Base-by-base conservation (phyloP, 2,888 invertebrate genomes). In the Epistrophe grossulariae region DNA sequence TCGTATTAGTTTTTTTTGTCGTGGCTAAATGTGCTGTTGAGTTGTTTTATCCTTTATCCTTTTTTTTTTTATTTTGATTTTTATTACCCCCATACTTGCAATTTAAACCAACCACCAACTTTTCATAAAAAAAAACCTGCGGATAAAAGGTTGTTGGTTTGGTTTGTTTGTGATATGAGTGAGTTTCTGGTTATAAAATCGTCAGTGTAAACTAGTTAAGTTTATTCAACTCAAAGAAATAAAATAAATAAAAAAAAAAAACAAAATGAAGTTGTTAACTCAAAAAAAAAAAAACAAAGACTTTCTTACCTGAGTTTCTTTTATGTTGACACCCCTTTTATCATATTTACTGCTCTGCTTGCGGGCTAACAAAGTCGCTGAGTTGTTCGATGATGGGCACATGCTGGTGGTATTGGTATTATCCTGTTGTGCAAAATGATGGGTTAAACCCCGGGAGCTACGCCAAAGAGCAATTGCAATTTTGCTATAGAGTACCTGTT, bases 401-500 rank as follows among this genome's bases (percentile, higher is more conserved):
- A 91, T 90, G 90, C 91, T 90, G 89, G 91, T 90, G 89, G 91
- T 90, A 74, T 91, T 90, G 28, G 90, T 91, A 84, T 90, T 90
- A 87, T 91, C 90, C 88, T 92, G 92, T 81, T 90, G 88, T 15
- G 91, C 90, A 66, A 94, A 91, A 89, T 94, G 93, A 89, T 94
- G 93, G 88, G 95, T 95, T 48, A 96, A 92, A 2, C 95, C 95
- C 78, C 95, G 94, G 0, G 96, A 95, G 89, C 96, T 96, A 93
- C 94, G 95, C 97, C 98, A 98, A 50, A 98, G 93, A 0, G 96
- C 96, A 31, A 97, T 94, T 4, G 97, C 97, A 77, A 98, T 98
- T 90, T 96, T 95, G 45, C 96, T 96, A 91, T 98, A 98, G 45
- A 98, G 93, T 52, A 96, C 94, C 96, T 96, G 91, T 45, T 24